These are phyloP conservation scores for Athetis lepigone DNA, from an alignment of 2,888 invertebrate genomes.

Conservation along the genomic window DNA sequence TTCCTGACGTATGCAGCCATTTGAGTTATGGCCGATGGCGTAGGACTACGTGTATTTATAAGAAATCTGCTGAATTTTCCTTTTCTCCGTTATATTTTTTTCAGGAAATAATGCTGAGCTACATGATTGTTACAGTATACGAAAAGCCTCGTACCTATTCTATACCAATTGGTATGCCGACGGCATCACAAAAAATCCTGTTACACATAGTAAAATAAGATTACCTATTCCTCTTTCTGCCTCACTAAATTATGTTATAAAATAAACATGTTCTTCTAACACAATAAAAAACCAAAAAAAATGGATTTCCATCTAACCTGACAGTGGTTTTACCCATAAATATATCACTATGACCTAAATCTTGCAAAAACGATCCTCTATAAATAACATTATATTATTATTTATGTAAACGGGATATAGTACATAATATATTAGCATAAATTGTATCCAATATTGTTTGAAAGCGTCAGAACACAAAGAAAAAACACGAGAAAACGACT, in stretches of 20 bases:
- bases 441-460: conserved; percentile 16
- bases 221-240: conserved; percentile 20
- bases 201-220: conserved; percentile 19
- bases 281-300: conserved; percentile 41
- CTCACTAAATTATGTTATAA: conserved; percentile 39
- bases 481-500: conserved; percentile 19
- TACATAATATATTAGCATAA: conserved; percentile 16
- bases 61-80: conserved; percentile 81
- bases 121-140: conserved; percentile 62
- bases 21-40: conserved; percentile 88
- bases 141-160: conserved; percentile 22
- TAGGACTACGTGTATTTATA: conserved; percentile 84
- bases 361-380: conserved; percentile 22
- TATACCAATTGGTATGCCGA: conserved; percentile 33
- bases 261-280: conserved; percentile 40
- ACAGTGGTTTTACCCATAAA: conserved; percentile 46
- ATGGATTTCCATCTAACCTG: conserved; percentile 26
- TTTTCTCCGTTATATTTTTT: conserved; percentile 73
- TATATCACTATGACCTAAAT: conserved; percentile 39
- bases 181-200: conserved; percentile 40
- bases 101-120: conserved; percentile 72
- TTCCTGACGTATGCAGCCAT: conserved; percentile 89
- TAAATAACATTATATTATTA: conserved; percentile 32
- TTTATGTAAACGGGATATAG: conserved; percentile 11
- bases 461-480: conserved; percentile 18